These are phyloP conservation scores for Merluccius polli DNA, from an alignment of 2,797 vertebrate species.

Conservation along the genomic window DNA sequence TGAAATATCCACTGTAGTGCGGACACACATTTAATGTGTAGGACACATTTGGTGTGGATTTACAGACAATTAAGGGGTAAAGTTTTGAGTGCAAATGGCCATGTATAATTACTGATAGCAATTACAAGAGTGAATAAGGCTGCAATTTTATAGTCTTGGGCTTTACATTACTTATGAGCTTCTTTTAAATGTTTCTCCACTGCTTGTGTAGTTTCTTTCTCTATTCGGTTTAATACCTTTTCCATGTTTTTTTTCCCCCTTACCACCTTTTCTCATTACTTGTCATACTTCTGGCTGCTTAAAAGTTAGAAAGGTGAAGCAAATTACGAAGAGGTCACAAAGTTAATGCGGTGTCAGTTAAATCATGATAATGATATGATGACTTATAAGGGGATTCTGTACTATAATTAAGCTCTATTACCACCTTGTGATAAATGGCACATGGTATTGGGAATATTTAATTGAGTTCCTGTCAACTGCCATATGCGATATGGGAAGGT, in stretches of 20 bases:
- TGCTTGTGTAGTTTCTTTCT: slow-evolving; percentile 37
- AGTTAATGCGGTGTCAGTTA: slow-evolving; percentile 9
- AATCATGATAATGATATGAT: slow-evolving; percentile 22
- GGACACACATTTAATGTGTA: background rate
- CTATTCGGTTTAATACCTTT: slow-evolving; percentile 34
- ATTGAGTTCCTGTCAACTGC: background rate
- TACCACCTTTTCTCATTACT: slow-evolving; percentile 13
- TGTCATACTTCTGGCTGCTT: slow-evolving; percentile 38
- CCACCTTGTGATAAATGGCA: background rate
- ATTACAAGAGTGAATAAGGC: slow-evolving; percentile 49
- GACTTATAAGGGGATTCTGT: slow-evolving; percentile 15
- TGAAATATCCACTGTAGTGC: background rate
- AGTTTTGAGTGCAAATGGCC: slow-evolving; percentile 20
- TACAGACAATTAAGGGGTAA: slow-evolving; percentile 22
- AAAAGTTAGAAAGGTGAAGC: slow-evolving; percentile 47
- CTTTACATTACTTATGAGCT: slow-evolving; percentile 46
- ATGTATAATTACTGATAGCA: slow-evolving; percentile 23
- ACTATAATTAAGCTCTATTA: slow-evolving; percentile 15
- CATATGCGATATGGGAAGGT: background rate
- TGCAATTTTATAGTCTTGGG: slow-evolving; percentile 43
- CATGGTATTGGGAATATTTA: background rate
- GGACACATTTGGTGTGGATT: background rate
- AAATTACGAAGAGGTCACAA: slow-evolving; percentile 46
- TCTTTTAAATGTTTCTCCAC: slow-evolving; percentile 39
- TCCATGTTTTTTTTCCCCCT: slow-evolving; percentile 30